Evolutionary conservation across 2,888 invertebrate genomes (phyloP), one percentile per base, ranked within the genome.

Genomic region (Phengaris alcon): DNA sequence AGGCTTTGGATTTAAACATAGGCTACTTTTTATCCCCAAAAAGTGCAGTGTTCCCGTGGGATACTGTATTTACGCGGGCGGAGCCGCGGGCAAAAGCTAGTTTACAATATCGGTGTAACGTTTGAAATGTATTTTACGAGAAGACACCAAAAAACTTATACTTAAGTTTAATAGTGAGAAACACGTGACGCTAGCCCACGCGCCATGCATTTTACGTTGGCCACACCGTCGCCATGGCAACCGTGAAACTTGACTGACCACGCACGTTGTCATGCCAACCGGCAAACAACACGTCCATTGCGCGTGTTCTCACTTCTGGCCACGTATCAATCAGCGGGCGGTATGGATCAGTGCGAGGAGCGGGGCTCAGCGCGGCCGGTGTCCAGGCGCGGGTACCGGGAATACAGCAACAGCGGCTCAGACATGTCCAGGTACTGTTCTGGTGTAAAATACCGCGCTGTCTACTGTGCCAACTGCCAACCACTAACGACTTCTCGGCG

Each of bases 271-370:
- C 84, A 90, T 88, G 78, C 82, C 83, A 87, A 91, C 91, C 75
- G 46, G 52, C 80, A 78, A 85, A 86, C 87, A 88, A 89, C 91
- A 91, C 82, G 79, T 77, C 82, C 79, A 84, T 81, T 85, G 88
- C 88, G 90, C 88, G 84, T 88, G 88, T 64, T 44, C 22, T 22
- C 22, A 22, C 22, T 22, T 22, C 64, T 64, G 64, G 64, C 35
- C 12, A 44, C 35, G 35, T 64, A 9, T 75, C 75, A 79, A 76
- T 77, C 76, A 76, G 82, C 83, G 77, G 75, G 78, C 76, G 78
- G 74, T 92, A 93, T 93, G 93, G 93, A 93, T 91, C 93, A 86
- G 89, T 89, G 90, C 78, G 93, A 91, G 76, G 85, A 86, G 87
- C 75, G 84, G 89, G 75, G 76, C 85, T 44, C 89, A n/a, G 80